phyloP scores from a whole-genome alignment of 37 sponge, comb jelly and placozoan genomes.

The Theonella swinhoei region DNA sequence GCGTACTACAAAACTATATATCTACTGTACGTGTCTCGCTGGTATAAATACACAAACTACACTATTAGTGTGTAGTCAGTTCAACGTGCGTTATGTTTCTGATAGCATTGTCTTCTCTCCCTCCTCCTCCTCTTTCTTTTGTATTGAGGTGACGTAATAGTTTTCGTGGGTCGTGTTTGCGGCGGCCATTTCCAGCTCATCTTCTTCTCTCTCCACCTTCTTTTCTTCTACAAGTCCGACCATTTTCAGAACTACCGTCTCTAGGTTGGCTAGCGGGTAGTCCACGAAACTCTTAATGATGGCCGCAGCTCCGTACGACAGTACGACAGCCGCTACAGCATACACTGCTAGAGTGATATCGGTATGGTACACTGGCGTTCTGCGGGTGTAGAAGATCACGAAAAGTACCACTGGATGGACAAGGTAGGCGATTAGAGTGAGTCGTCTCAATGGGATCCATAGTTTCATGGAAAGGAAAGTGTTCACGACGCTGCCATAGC shows the following conservation, averaged over 20 bases:
- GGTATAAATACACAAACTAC: too few species aligned
- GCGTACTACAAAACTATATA: too few species aligned
- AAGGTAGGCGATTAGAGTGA: constrained; percentile 86
- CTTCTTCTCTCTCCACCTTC: not conserved
- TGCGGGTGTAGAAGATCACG: constrained; percentile 27
- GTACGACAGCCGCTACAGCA: constrained; percentile 42
- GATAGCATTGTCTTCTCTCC: too few species aligned
- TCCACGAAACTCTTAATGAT: constrained; percentile 62
- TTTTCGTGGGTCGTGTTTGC: too few species aligned
- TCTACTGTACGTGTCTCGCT: too few species aligned
- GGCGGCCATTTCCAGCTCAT: not conserved
- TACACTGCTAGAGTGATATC: constrained; percentile 46
- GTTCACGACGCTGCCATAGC: constrained; percentile 76
- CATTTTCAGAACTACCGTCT: constrained; percentile 50
- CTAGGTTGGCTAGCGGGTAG: constrained; percentile 72
- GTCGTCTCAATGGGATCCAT: constrained; percentile 92
- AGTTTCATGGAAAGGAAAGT: constrained; percentile 76
- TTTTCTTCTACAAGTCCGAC: constrained; percentile 31
- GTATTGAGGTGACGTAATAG: not conserved
- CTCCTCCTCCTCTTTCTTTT: not conserved
- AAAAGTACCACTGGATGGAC: constrained; percentile 79
- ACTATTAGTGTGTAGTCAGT: too few species aligned
- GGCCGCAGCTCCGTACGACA: constrained; percentile 72
- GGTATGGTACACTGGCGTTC: constrained; percentile 43
- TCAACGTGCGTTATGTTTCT: too few species aligned